phyloP scores from a whole-genome alignment of 2,797 vertebrate genomes.

The Aselliscus stoliczkanus region DNA sequence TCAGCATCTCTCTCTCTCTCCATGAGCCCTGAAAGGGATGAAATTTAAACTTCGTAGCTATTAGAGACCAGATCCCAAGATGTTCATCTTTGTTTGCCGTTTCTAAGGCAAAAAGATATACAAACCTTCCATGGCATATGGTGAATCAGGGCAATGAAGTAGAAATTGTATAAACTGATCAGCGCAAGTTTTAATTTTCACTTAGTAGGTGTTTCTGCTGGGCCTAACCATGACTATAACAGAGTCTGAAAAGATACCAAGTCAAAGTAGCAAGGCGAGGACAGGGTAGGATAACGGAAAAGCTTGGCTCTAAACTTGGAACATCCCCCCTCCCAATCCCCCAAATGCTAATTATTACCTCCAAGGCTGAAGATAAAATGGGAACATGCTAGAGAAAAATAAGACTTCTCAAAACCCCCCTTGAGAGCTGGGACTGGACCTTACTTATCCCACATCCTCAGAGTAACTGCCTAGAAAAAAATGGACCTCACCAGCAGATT shows the following conservation, averaged over 20 bases:
- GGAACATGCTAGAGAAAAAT: not conserved
- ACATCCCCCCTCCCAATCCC: not conserved
- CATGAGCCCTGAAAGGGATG: not conserved
- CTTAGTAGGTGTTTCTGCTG: not conserved
- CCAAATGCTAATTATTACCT: not conserved
- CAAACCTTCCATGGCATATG: not conserved
- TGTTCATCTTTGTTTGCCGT: not conserved
- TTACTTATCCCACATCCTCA: not conserved
- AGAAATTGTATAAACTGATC: not conserved
- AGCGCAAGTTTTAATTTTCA: not conserved
- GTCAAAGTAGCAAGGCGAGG: not conserved
- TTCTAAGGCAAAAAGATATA: slow-evolving; percentile 16
- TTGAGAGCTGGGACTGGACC: not conserved
- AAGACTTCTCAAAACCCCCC: not conserved
- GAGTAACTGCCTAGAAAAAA: not conserved
- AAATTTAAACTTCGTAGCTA: not conserved
- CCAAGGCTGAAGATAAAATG: not conserved
- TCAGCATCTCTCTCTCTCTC: not conserved
- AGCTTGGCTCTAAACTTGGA: not conserved
- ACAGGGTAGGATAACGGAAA: not conserved
- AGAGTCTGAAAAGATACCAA: not conserved
- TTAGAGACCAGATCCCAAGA: not conserved
- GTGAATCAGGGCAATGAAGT: not conserved
- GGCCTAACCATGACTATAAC: not conserved
- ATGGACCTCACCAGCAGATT: not conserved